Percentiles rank a stretch among this genome's conserved stretches.
Evolutionary conservation across 1,140 invertebrate genomes (phyloP).

Genomic region (Eriosoma lanigerum): DNA sequence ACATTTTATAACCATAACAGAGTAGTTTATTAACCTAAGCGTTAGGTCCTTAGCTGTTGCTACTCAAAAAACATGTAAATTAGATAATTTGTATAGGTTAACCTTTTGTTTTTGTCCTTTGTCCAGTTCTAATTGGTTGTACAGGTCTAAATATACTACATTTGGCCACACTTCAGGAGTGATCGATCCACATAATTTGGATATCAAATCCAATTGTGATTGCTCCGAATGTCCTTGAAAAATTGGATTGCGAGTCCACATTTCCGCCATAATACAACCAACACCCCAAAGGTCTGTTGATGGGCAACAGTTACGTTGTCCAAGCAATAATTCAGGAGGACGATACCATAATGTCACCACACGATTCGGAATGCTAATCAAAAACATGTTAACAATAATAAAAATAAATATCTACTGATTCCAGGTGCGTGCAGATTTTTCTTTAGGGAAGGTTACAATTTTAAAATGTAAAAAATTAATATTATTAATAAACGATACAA

Average conservation of each 20-base stretch:
- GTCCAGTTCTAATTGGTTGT: constrained; percentile 85
- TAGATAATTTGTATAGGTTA: too few relatives aligned
- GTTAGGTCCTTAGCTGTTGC: too few relatives aligned
- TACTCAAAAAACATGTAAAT: too few relatives aligned
- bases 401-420: background rate
- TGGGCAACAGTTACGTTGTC: constrained; percentile 93
- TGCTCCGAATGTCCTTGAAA: constrained; percentile 91
- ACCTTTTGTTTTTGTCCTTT: constrained; percentile 88
- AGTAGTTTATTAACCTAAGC: too few relatives aligned
- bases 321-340: constrained; percentile 84
- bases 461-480: too few relatives aligned
- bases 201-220: constrained; percentile 92
- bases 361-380: constrained; percentile 84
- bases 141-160: constrained; percentile 91
- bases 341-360: constrained; percentile 98
- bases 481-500: too few relatives aligned
- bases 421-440: too few relatives aligned
- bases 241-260: constrained; percentile 89
- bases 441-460: too few relatives aligned
- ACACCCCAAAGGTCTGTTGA: constrained; percentile 98
- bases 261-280: constrained; percentile 98
- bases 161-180: constrained; percentile 92
- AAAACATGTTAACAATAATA: background rate
- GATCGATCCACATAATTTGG: constrained; percentile 94
- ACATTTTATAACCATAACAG: too few relatives aligned